Conservation (phyloP, 2,113 vertebrate species). For the Nesogale talazaci region DNA sequence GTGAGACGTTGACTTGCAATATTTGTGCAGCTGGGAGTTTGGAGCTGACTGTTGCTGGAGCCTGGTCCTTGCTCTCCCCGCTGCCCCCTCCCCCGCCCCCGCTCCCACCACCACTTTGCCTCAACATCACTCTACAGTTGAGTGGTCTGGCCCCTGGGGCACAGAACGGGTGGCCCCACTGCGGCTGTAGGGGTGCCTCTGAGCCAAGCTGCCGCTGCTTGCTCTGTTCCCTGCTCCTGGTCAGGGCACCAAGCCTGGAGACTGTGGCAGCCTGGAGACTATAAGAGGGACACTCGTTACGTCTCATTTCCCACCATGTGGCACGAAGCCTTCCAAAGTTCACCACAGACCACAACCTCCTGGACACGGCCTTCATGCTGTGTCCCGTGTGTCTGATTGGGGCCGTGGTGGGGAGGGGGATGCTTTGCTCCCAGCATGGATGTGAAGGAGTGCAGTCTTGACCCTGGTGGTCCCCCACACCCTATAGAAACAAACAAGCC, state of each 20-base stretch:
- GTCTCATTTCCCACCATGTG: not conserved
- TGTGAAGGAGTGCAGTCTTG: not conserved
- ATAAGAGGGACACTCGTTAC: not conserved
- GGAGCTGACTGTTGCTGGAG: not conserved
- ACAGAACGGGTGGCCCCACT: not conserved
- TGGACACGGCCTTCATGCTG: not conserved
- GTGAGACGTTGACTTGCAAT: not conserved
- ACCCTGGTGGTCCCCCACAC: fast-evolving
- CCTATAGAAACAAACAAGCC: fast-evolving
- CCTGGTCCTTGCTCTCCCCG: too few relatives aligned
- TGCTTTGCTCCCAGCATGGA: too few relatives aligned
- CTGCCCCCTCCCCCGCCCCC: not conserved
- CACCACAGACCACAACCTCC: not conserved
- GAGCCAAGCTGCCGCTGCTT: not conserved
- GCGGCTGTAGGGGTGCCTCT: not conserved
- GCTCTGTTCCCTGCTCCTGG: fast-evolving
- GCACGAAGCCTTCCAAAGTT: not conserved
- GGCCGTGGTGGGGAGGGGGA: not conserved
- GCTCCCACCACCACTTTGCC: fast-evolving
- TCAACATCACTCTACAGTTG: fast-evolving
- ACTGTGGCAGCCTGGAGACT: not conserved
- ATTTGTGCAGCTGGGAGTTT: not conserved
- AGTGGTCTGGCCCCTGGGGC: not conserved
- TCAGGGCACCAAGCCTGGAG: not conserved
- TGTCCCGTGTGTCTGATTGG: fast-evolving